phyloP scores from a whole-genome alignment of 35 echinoderm and acorn worm species.

The Patiria miniata region DNA sequence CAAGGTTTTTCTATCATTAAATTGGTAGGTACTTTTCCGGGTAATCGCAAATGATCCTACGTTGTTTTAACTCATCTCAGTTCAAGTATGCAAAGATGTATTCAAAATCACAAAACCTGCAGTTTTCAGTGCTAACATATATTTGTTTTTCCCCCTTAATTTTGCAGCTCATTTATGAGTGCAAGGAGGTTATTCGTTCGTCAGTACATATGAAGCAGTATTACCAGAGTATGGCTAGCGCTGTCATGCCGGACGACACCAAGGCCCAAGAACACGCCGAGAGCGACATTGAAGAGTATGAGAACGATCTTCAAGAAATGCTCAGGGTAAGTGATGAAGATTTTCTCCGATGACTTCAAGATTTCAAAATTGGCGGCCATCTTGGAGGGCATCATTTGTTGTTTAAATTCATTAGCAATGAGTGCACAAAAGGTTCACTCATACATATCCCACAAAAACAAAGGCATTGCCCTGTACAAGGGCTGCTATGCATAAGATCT shows the following conservation, averaged over 20 bases:
- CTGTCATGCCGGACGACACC: conserved; percentile 55
- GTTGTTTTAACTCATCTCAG: too few species aligned
- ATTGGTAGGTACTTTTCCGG: too few species aligned
- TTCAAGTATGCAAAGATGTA: neutral
- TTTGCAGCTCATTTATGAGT: conserved; percentile 81
- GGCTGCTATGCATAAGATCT: too few species aligned
- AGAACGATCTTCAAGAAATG: conserved; percentile 90
- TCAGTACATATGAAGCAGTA: conserved; percentile 79
- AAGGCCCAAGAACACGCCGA: conserved; percentile 76
- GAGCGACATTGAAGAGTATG: conserved; percentile 97
- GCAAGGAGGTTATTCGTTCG: conserved; percentile 80
- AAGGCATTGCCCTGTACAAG: too few species aligned
- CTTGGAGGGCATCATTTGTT: too few species aligned
- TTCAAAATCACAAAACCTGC: neutral
- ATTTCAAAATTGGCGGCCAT: too few species aligned
- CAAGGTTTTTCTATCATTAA: too few species aligned
- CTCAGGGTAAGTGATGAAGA: conserved; percentile 57
- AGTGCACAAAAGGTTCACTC: too few species aligned
- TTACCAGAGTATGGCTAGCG: conserved; percentile 45
- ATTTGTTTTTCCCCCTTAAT: neutral
- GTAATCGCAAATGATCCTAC: too few species aligned
- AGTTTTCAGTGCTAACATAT: neutral
- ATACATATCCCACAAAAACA: too few species aligned
- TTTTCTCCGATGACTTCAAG: too few species aligned
- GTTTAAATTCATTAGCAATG: too few species aligned